A percentile compares a stretch with the other conserved stretches of the same genome.
Conservation (phyloP, 2,113 vertebrate genomes). For the Mola mola region DNA sequence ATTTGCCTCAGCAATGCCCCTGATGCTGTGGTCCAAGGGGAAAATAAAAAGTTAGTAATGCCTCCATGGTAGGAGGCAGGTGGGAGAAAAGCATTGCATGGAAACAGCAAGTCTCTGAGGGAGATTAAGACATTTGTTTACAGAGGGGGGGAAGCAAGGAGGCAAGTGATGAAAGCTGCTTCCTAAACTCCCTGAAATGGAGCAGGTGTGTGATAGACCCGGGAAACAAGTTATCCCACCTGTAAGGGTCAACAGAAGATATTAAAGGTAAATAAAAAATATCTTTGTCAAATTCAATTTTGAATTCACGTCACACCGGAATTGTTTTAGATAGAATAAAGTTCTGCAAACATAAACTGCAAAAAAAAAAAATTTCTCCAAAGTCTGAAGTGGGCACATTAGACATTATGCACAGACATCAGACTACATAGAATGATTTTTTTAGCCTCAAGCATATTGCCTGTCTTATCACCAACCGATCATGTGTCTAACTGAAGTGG, state of each 20-base stretch:
- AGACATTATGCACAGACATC: background rate
- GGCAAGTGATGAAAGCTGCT: slow-evolving; percentile 53
- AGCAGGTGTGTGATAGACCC: slow-evolving; percentile 16
- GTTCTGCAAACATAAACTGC: no score
- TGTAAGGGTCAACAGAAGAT: background rate
- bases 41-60: slow-evolving; percentile 58
- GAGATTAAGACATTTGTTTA: slow-evolving; percentile 66
- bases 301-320: slow-evolving; percentile 8
- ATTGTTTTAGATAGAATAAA: no score
- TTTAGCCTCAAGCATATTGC: background rate
- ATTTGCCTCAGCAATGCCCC: slow-evolving; percentile 38
- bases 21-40: slow-evolving; percentile 38
- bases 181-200: slow-evolving; percentile 9
- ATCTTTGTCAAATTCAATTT: background rate
- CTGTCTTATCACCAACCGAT: no score
- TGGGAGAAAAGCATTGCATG: slow-evolving; percentile 66
- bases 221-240: background rate
- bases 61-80: slow-evolving; percentile 60
- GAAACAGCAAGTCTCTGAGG: slow-evolving; percentile 68
- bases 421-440: background rate
- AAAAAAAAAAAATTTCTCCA: background rate
- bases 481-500: no score
- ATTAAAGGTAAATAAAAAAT: no score
- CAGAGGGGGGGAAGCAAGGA: slow-evolving; percentile 37
- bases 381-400: background rate